A percentile compares a stretch with the other conserved stretches of the same genome.
phyloP scores from a whole-genome alignment of 2,797 vertebrate genomes.

The Triplophysa yarkandensis region DNA sequence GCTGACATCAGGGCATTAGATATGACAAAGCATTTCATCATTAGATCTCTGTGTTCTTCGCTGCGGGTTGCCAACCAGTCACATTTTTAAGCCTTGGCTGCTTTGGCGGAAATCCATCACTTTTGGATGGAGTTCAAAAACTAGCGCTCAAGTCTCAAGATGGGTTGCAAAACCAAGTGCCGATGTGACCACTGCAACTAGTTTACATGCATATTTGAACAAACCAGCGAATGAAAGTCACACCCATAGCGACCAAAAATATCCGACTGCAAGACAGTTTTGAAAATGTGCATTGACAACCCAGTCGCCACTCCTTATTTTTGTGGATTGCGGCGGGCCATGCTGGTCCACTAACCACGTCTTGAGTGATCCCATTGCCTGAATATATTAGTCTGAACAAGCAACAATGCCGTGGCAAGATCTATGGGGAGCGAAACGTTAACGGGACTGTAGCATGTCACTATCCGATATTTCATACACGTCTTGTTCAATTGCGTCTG shows the following conservation, averaged over 20 bases:
- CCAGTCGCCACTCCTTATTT: constrained; percentile 31
- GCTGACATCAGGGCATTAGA: constrained; percentile 31
- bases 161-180: neutral
- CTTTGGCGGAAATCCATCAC: neutral
- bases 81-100: constrained; percentile 7
- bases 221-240: constrained; percentile 19
- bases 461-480: constrained; percentile 12
- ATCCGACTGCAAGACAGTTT: constrained; percentile 7
- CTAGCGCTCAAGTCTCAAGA: neutral
- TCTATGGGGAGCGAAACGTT: constrained; percentile 20
- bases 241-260: constrained; percentile 32
- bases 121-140: constrained; percentile 13
- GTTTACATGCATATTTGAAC: constrained; percentile 13
- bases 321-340: constrained; percentile 24
- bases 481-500: constrained; percentile 6
- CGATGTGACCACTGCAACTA: too few relatives aligned
- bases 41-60: neutral
- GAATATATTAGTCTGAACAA: constrained; percentile 23
- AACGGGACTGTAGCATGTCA: constrained; percentile 20
- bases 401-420: constrained; percentile 28
- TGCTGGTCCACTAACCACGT: constrained; percentile 46
- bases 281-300: constrained; percentile 38
- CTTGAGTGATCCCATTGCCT: constrained; percentile 27
- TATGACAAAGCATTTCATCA: constrained; percentile 8
- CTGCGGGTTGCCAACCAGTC: constrained; percentile 1